Percentiles rank a stretch among this genome's conserved stretches.
phyloP scores from a whole-genome alignment of 1,140 invertebrate genomes.

The Hydropsyche tenuis region DNA sequence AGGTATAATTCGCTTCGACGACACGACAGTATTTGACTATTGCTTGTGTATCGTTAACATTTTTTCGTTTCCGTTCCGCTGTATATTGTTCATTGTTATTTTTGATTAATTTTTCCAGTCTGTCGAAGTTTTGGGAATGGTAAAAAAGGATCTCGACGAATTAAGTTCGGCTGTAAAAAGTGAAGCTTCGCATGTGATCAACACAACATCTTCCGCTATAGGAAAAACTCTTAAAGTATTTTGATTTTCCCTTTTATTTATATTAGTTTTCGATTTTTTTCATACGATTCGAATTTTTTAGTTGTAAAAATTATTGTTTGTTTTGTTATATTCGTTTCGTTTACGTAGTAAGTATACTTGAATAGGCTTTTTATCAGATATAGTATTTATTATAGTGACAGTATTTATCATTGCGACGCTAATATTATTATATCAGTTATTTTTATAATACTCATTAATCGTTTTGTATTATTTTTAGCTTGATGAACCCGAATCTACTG shows the following conservation, averaged over 20 bases:
- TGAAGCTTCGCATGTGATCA: constrained; percentile 71
- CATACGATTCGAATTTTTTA: background rate
- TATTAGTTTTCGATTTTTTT: background rate
- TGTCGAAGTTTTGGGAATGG: constrained; percentile 74
- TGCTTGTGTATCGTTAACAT: constrained; percentile 25
- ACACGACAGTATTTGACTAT: background rate
- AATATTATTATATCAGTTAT: background rate
- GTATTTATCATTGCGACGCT: background rate
- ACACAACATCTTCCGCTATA: constrained; percentile 67
- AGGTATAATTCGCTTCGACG: constrained; percentile 52
- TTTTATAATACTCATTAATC: constrained; percentile 33
- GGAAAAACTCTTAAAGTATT: constrained; percentile 73
- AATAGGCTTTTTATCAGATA: no score
- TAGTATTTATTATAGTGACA: no score
- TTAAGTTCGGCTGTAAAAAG: constrained; percentile 73
- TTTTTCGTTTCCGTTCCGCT: constrained; percentile 1
- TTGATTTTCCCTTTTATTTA: constrained; percentile 9
- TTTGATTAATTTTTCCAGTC: constrained; percentile 62
- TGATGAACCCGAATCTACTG: constrained; percentile 72
- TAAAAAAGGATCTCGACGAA: constrained; percentile 78
- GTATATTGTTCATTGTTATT: background rate
- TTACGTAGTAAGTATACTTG: no score
- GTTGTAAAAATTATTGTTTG: background rate
- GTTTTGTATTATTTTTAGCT: constrained; percentile 61
- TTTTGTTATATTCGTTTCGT: no score